Conservation (phyloP, 1,140 invertebrate species). For the Atopsyche davidsoni region DNA sequence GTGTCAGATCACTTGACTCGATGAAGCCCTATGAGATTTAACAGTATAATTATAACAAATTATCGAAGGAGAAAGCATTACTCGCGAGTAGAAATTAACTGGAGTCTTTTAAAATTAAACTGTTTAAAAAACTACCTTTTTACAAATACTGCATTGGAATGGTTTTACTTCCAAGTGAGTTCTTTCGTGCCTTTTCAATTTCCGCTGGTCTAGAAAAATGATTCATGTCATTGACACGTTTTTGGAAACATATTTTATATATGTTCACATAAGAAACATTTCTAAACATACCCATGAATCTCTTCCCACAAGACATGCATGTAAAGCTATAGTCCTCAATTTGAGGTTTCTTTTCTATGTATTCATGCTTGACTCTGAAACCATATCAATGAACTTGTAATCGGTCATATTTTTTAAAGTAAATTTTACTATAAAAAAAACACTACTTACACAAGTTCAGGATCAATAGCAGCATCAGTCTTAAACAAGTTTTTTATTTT, state of each 20-base stretch:
- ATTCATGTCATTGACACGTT: background rate
- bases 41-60: background rate
- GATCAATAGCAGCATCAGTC: no score
- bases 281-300: slow-evolving; percentile 25
- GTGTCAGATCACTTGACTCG: slow-evolving; percentile 20
- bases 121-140: slow-evolving; percentile 33
- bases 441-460: no score
- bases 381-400: no score
- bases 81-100: no score
- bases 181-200: slow-evolving; percentile 44
- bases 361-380: no score
- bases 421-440: no score
- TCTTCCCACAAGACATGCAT: slow-evolving; percentile 27
- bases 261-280: background rate
- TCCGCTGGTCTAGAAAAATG: slow-evolving; percentile 39
- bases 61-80: background rate
- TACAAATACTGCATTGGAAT: slow-evolving; percentile 46
- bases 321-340: slow-evolving; percentile 3
- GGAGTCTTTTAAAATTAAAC: no score
- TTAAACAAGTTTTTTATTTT: no score
- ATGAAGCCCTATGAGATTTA: slow-evolving; percentile 30
- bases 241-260: background rate
- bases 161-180: slow-evolving; percentile 39
- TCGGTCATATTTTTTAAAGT: no score
- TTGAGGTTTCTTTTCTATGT: no score